Conservation (phyloP, 2,113 vertebrate genomes). For the Piaya cayana region DNA sequence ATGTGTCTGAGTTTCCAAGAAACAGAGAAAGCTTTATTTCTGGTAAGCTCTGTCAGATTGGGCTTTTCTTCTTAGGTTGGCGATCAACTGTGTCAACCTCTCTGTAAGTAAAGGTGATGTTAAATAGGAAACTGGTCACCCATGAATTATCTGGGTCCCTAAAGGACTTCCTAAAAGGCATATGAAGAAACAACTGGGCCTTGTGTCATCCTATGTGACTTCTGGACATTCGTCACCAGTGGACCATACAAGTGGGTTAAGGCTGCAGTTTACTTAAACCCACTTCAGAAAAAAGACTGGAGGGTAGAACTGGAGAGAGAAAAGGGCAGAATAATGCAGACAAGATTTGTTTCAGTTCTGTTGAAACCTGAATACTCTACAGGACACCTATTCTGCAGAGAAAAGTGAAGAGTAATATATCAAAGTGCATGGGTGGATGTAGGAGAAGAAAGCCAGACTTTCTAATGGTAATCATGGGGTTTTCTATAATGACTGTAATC, state of each 20-base stretch:
- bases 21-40: slow-evolving; percentile 73
- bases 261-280: not conserved
- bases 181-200: slow-evolving; percentile 70
- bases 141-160: slow-evolving; percentile 58
- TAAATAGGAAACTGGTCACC: slow-evolving; percentile 1
- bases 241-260: slow-evolving; percentile 72
- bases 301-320: not conserved
- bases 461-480: not conserved
- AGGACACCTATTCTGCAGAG: not conserved
- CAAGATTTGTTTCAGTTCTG: not conserved
- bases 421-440: not conserved
- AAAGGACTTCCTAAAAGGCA: slow-evolving; percentile 74
- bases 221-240: slow-evolving; percentile 67
- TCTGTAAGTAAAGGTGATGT: not conserved
- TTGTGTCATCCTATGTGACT: slow-evolving; percentile 53
- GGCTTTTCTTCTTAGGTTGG: slow-evolving; percentile 48
- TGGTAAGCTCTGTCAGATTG: slow-evolving; percentile 54
- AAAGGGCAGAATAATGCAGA: not conserved
- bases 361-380: not conserved
- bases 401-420: not conserved
- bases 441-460: not conserved
- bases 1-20: not conserved
- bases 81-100: not conserved
- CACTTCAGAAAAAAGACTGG: not conserved
- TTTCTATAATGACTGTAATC: not conserved